Conservation (phyloP, 2,113 vertebrate genomes). For the Mugil cephalus region DNA sequence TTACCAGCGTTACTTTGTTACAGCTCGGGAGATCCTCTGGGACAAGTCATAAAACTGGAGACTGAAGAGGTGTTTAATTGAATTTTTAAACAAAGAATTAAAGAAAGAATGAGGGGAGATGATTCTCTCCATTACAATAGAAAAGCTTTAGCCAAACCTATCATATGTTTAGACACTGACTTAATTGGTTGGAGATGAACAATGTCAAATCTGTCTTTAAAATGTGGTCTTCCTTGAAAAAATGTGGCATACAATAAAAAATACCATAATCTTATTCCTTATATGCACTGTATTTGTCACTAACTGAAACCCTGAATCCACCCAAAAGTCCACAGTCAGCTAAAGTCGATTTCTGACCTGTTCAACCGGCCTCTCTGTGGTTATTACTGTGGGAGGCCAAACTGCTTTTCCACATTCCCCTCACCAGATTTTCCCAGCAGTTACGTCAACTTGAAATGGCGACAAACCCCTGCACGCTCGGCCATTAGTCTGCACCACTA, state of each 20-base stretch:
- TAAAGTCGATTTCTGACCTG: conserved; percentile 10
- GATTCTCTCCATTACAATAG: not conserved
- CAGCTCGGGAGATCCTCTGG: not conserved
- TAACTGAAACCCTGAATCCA: not conserved
- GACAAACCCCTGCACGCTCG: conserved; percentile 18
- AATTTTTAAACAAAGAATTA: conserved; percentile 1
- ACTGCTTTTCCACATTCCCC: conserved; percentile 17
- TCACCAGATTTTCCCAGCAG: conserved; percentile 24
- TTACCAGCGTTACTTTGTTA: conserved; percentile 2
- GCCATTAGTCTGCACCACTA: conserved; percentile 11
- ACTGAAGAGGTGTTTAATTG: not conserved
- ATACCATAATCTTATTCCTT: too few species aligned
- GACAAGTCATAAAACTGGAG: not conserved
- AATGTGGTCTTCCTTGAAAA: conserved; percentile 8
- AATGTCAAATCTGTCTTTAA: conserved; percentile 4
- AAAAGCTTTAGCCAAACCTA: not conserved
- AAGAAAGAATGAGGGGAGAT: not conserved
- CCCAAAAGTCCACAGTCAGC: not conserved
- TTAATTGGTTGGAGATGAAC: not conserved
- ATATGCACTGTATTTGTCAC: too few species aligned
- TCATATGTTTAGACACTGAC: not conserved
- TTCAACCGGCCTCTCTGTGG: conserved; percentile 4
- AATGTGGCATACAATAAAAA: not conserved
- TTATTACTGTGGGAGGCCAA: conserved; percentile 35
- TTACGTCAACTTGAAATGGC: conserved; percentile 19